A percentile compares a stretch with the other conserved stretches of the same genome.
Evolutionary conservation across 2,888 invertebrate genomes (phyloP).

Genomic region (Dyspetes luteomarginatus): DNA sequence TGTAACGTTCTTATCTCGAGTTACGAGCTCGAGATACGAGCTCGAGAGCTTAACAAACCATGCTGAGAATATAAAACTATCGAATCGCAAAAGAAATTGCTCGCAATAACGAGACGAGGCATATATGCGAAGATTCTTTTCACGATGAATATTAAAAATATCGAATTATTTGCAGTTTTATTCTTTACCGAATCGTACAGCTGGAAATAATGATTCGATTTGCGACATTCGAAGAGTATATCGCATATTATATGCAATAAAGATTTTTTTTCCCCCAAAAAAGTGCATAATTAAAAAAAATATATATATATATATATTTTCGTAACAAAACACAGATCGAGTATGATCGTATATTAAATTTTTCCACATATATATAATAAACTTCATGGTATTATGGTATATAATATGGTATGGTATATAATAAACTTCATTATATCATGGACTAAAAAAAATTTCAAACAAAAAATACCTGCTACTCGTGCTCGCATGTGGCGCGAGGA

Average conservation of each 20-base stretch:
- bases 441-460: no score
- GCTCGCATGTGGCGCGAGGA: neutral
- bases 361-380: no score
- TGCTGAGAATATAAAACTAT: constrained; percentile 22
- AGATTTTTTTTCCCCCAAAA: neutral
- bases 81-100: neutral
- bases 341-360: no score
- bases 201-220: neutral
- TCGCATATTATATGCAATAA: neutral
- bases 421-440: no score
- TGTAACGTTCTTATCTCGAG: neutral
- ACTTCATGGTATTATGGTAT: no score
- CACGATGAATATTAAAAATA: neutral
- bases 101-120: neutral
- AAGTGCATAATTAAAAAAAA: no score
- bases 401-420: no score
- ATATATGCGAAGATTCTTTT: neutral
- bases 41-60: constrained; percentile 26
- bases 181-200: neutral
- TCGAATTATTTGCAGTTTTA: neutral
- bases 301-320: no score
- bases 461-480: neutral
- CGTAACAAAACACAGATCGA: no score
- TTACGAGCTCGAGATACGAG: no score
- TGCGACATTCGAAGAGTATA: neutral